Evolutionary conservation across 2,797 vertebrate genomes (phyloP).

Genomic region (Myripristis jacobus): DNA sequence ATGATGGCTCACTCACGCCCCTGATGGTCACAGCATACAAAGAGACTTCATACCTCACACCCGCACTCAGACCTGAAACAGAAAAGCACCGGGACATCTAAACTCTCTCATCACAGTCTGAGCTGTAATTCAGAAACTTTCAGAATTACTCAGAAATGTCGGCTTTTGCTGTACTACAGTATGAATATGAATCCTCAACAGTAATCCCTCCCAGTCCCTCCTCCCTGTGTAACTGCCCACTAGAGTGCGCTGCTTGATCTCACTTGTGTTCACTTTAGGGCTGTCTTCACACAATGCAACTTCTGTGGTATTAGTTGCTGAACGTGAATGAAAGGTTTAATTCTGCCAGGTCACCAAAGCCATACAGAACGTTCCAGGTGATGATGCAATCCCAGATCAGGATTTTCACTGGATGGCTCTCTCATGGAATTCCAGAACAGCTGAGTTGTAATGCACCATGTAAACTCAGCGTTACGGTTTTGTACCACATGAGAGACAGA

Average conservation of each 20-base stretch:
- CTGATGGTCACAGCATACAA: conserved; percentile 81
- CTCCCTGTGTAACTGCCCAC: conserved; percentile 47
- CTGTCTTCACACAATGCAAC: too few species aligned
- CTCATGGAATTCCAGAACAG: too few species aligned
- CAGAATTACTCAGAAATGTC: neutral
- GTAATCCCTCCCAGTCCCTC: too few species aligned
- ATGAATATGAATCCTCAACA: neutral
- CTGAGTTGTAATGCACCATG: too few species aligned
- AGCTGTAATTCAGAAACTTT: neutral
- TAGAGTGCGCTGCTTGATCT: conserved; percentile 43
- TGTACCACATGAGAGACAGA: neutral
- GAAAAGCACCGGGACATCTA: neutral
- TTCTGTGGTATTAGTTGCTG: too few species aligned
- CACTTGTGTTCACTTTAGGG: neutral
- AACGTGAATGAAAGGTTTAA: too few species aligned
- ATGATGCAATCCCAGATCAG: too few species aligned
- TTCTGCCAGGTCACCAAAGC: too few species aligned
- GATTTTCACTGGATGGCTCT: neutral
- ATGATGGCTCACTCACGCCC: conserved; percentile 76
- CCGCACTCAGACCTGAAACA: conserved; percentile 76
- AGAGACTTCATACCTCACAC: conserved; percentile 72
- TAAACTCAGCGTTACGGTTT: neutral
- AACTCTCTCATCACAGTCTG: neutral
- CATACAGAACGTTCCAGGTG: too few species aligned
- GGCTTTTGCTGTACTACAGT: neutral